Evolutionary conservation across 2,888 invertebrate species (phyloP).

Genomic region (Folsomia candida): DNA sequence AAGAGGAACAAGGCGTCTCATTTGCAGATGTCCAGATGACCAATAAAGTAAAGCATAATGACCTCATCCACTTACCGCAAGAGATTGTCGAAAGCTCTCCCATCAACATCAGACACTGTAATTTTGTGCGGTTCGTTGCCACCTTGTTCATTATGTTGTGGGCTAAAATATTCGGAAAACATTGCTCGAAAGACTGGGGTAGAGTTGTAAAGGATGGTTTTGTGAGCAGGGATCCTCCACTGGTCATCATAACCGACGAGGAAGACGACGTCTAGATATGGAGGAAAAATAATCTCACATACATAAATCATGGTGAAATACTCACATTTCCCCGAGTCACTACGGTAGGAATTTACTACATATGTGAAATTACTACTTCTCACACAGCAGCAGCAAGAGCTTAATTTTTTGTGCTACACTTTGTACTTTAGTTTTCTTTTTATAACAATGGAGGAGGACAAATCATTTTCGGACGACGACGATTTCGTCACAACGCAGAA

Average conservation of each 20-base stretch:
- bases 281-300: no score
- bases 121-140: slow-evolving; percentile 54
- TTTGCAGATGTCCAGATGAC: neutral
- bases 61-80: slow-evolving; percentile 56
- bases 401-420: no score
- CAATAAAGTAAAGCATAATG: neutral
- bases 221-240: slow-evolving; percentile 69
- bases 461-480: no score
- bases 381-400: no score
- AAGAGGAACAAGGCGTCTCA: neutral
- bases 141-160: slow-evolving; percentile 53
- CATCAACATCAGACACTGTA: slow-evolving; percentile 61
- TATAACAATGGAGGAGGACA: no score
- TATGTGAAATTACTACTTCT: no score
- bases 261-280: slow-evolving; percentile 65
- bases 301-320: no score
- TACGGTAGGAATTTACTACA: no score
- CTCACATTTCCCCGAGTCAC: no score
- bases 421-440: no score
- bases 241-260: slow-evolving; percentile 61
- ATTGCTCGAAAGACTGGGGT: slow-evolving; percentile 67
- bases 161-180: slow-evolving; percentile 57
- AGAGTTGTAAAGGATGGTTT: slow-evolving; percentile 63
- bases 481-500: no score
- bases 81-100: slow-evolving; percentile 66